Conservation (phyloP, 64 coral and sea anemone genomes). For the Stichodactyla mertensii region DNA sequence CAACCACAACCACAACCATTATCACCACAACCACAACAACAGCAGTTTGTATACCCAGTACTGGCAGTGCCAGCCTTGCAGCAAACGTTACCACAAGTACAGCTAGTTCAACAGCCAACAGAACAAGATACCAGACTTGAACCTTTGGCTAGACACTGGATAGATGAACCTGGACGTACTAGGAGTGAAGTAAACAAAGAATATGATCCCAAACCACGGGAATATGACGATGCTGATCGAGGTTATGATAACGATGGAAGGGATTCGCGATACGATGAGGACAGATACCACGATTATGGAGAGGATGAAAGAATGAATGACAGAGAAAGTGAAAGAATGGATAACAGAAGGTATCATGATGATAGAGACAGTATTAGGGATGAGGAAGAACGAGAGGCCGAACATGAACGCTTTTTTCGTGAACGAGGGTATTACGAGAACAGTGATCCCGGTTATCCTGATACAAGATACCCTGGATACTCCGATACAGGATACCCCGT, state of each 20-base stretch:
- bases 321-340: not conserved
- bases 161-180: constrained; percentile 46
- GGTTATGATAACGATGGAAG: constrained; percentile 29
- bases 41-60: not conserved
- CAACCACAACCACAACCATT: not conserved
- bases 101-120: constrained; percentile 10
- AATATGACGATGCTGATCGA: constrained; percentile 25
- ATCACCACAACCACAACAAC: not conserved
- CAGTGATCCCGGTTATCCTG: not conserved
- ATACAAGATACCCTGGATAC: too few relatives aligned
- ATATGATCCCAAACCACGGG: constrained; percentile 25
- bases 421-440: constrained; percentile 6
- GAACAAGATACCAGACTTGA: not conserved
- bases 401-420: not conserved
- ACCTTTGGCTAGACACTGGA: constrained; percentile 27
- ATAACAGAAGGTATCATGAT: constrained; percentile 30
- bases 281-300: constrained; percentile 24
- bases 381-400: constrained; percentile 16
- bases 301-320: constrained; percentile 14
- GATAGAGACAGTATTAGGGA: constrained; percentile 22
- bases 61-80: not conserved
- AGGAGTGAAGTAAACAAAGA: constrained; percentile 51
- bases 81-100: not conserved
- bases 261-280: constrained; percentile 10
- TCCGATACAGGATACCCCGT: not conserved